phyloP scores from a whole-genome alignment of 2,113 vertebrate species.

The Sorex fumeus region DNA sequence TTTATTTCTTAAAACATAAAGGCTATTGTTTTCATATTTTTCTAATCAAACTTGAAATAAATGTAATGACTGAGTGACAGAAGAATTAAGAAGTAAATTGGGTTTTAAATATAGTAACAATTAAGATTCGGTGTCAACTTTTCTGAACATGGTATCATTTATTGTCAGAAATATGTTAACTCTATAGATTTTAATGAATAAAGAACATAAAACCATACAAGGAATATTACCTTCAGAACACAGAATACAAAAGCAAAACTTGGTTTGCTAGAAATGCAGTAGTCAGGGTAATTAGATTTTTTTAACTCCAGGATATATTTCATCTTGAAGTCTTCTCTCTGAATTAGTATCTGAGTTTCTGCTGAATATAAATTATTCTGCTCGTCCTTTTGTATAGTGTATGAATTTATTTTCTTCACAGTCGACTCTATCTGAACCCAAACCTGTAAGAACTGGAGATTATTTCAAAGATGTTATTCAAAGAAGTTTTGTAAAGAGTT shows the following conservation, averaged over 20 bases:
- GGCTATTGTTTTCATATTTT: neutral
- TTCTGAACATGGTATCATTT: conserved; percentile 44
- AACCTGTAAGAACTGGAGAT: conserved; percentile 27
- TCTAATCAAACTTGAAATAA: conserved; percentile 38
- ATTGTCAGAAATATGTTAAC: conserved; percentile 45
- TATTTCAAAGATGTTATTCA: conserved; percentile 64
- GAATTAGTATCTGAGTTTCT: conserved; percentile 75
- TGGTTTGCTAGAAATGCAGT: conserved; percentile 68
- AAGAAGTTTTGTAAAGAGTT: conserved; percentile 64
- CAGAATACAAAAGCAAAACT: conserved; percentile 62
- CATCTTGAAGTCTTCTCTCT: conserved; percentile 76
- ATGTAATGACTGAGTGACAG: conserved; percentile 39
- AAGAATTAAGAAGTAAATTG: neutral
- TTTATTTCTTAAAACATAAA: conserved; percentile 36
- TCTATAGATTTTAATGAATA: conserved; percentile 57
- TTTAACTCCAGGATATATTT: conserved; percentile 71
- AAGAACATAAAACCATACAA: neutral
- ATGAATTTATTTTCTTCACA: conserved; percentile 75
- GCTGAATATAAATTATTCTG: conserved; percentile 71
- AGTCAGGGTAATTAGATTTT: conserved; percentile 75
- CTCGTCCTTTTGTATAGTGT: conserved; percentile 51
- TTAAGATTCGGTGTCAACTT: neutral
- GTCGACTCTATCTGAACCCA: conserved; percentile 43
- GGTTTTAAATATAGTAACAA: conserved; percentile 5
- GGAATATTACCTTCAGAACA: neutral